Conservation (phyloP, 2,113 vertebrate species). For the Dromaius novaehollandiae region DNA sequence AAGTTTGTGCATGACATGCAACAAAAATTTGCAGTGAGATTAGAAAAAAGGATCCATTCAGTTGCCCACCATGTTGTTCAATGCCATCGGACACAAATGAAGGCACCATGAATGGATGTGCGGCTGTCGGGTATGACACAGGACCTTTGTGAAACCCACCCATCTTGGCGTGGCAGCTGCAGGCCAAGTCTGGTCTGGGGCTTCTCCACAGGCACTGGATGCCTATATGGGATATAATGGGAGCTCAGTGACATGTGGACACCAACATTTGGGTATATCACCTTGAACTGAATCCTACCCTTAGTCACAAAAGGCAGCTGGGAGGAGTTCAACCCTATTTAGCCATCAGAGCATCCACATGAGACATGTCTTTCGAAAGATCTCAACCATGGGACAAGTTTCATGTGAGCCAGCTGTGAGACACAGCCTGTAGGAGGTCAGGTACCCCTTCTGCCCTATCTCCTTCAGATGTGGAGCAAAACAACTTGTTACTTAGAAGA, state of each 20-base stretch:
- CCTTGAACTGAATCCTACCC: background rate
- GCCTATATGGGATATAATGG: background rate
- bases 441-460: background rate
- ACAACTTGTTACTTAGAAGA: background rate
- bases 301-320: background rate
- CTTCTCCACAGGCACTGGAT: too few relatives aligned
- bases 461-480: background rate
- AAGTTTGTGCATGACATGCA: background rate
- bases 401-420: background rate
- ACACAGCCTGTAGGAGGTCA: background rate
- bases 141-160: background rate
- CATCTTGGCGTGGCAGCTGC: background rate
- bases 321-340: background rate
- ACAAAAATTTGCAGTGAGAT: background rate
- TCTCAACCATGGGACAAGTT: background rate
- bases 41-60: background rate
- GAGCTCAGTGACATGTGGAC: background rate
- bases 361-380: background rate
- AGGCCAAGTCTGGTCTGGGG: background rate
- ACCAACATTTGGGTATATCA: accelerated
- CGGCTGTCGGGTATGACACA: background rate
- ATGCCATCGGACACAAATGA: background rate
- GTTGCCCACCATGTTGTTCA: background rate
- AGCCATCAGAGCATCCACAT: background rate
- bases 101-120: background rate